phyloP scores from a whole-genome alignment of 2,113 vertebrate genomes.

The Xiphorhynchus elegans region DNA sequence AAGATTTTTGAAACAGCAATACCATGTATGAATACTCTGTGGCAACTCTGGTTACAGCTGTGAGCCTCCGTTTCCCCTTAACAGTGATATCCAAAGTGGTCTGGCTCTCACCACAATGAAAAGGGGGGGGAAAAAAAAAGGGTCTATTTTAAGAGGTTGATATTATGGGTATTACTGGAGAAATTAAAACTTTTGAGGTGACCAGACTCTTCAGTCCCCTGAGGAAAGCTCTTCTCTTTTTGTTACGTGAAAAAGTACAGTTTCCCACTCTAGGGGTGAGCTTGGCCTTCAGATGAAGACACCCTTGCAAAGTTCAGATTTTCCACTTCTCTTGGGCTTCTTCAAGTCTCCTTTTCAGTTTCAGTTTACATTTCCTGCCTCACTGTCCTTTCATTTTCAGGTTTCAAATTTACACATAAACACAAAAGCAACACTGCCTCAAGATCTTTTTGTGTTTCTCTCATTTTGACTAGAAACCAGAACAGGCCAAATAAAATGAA shows the following conservation, averaged over 20 bases:
- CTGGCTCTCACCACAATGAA: background rate
- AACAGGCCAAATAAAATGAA: background rate
- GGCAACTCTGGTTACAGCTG: background rate
- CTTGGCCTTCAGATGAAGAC: background rate
- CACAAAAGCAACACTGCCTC: background rate
- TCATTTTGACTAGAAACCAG: background rate
- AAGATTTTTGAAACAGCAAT: background rate
- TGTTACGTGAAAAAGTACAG: background rate
- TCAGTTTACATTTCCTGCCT: conserved; percentile 36
- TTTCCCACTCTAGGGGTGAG: background rate
- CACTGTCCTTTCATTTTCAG: background rate
- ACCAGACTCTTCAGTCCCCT: background rate
- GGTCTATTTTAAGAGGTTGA: rapidly evolving
- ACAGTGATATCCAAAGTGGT: background rate
- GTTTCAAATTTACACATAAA: conserved; percentile 3
- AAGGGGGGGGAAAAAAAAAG: background rate
- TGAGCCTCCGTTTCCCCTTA: background rate
- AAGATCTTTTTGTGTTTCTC: background rate
- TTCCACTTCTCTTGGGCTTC: background rate
- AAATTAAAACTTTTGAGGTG: background rate
- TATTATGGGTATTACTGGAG: background rate
- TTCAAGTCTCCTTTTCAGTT: background rate
- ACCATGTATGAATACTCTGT: background rate
- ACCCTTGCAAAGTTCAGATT: background rate
- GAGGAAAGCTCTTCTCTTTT: background rate